Evolutionary conservation across 2,797 vertebrate species (phyloP), one percentile per base, ranked within the genome.

Genomic region (Lagodon rhomboides): DNA sequence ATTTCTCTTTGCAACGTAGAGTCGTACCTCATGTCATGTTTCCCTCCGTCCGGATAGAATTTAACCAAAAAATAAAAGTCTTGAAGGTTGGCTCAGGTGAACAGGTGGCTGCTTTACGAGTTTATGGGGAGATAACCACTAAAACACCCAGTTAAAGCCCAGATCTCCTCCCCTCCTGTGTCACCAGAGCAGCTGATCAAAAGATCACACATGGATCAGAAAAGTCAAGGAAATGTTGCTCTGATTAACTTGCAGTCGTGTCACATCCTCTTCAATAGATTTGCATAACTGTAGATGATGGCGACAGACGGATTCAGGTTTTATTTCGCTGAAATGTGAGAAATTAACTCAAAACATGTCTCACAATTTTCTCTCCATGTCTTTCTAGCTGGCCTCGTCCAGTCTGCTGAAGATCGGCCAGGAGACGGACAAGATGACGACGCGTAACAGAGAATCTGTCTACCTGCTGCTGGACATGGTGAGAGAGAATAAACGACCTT

Each of bases 381-480:
- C 12, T 81, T 15, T 68, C 4, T 69, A 99, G 98, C 96, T 99
- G 92, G 98, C 98, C 50, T 99, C 98, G 0, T 99, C 98, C 83
- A 99, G 98, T 91, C 93, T 99, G 69, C 89, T 99, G 93, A 99
- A 99, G 95, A 99, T 99, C 73, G 98, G 98, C 63, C 98, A 99
- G 90, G 98, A 99, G 88, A 99, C 98, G 0, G 98, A 99, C 93
- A 99, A 99, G 95, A 97, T 97, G 86, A 99, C 98, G 56, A 99
- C 98, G 59, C 96, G 98, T 51, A 99, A 99, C 94, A 93, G 98
- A 91, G 98, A 99, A 88, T 99, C 98, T 61, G 98, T 99, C 73
- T 99, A 99, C 91, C 95, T 99, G 88, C 96, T 99, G 80, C 95
- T 99, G 88, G 98, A 99, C 92, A 99, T 99, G 98, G 98, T 99